Evolutionary conservation across 2,113 vertebrate genomes (phyloP), one percentile per base, ranked within the genome.

Genomic region (Pleuronectes platessa): DNA sequence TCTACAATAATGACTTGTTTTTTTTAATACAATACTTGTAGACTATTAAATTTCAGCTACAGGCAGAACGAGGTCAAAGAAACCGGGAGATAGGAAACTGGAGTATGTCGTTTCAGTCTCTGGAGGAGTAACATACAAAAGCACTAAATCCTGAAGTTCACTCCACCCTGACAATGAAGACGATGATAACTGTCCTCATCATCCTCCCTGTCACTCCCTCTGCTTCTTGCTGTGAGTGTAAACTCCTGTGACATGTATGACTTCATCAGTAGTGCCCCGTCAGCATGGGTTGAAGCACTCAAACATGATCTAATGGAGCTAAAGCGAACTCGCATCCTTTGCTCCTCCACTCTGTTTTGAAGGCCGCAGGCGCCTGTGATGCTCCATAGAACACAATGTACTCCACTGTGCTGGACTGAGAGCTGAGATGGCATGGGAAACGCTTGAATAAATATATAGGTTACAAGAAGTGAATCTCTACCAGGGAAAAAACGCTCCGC

Each of bases 231-330:
- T 17, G 53, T 54, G n/a, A 18, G 26, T 68, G 55, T 20, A 2
- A 3, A 18, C 66, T 51, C 51, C 69, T 74, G 76, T 74, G 71
- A 83, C 76, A 67, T 78, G 58, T 42, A 61, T 77, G 27, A 79
- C 68, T 78, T 76, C 35, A 61, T 78, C 70, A 23, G 78, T 4
- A 27, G n/a, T 18, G 63, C 58, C 61, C 73, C 37, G 63, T 70
- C 78, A 79, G 65, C 18, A n/a, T 1, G 0, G 47, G 59, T 53
- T 27, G 2, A 71, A 65, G 58, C 72, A 60, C 79, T 79, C 82
- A 81, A 54, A 82, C 78, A 80, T 76, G 80, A 88, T 71, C 65
- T 87, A 73, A 91, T 76, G 73, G 74, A 81, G 64, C 37, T 11
- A 27, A 78, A 84, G 74, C 55, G 66, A 78, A 73, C 61, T 67